These are phyloP conservation scores for Chaetogeoica ovagalla DNA, from an alignment of 2,888 invertebrate species.

Conservation along the genomic window DNA sequence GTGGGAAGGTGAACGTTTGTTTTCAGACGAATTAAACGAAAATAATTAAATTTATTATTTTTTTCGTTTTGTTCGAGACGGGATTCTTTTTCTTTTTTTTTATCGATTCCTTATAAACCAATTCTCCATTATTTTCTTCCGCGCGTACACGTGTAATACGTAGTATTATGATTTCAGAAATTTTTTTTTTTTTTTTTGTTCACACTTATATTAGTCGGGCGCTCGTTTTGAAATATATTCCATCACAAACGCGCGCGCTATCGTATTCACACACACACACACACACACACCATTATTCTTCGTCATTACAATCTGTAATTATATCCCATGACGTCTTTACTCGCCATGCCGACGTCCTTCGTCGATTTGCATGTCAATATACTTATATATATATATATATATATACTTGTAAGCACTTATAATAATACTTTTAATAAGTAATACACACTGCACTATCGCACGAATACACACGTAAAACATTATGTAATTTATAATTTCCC, in stretches of 20 bases:
- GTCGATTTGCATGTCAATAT: conserved; percentile 23
- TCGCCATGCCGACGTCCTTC: background rate
- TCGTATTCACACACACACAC: background rate
- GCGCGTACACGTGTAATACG: background rate
- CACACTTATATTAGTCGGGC: conserved; percentile 28
- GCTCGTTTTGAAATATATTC: background rate
- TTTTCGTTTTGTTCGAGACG: too few species aligned
- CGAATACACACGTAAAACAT: background rate
- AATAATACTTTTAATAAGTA: too few species aligned
- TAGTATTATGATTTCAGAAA: conserved; percentile 17
- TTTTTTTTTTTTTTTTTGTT: conserved; percentile 31
- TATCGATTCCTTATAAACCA: background rate
- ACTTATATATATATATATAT: too few species aligned
- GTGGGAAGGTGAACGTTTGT: too few species aligned
- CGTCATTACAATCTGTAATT: conserved; percentile 19
- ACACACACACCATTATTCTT: conserved; percentile 9
- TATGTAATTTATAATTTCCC: background rate
- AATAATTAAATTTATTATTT: conserved; percentile 25
- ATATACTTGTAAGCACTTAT: too few species aligned
- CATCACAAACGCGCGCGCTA: too few species aligned
- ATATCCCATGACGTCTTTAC: conserved; percentile 29
- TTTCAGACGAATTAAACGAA: conserved; percentile 1
- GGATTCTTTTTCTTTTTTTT: background rate
- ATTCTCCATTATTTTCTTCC: background rate
- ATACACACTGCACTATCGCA: background rate